Percentiles rank a stretch among this genome's conserved stretches.
These are phyloP conservation scores for Paedocypris sp. DNA, from an alignment of 2,113 vertebrate genomes.

Conservation along the genomic window DNA sequence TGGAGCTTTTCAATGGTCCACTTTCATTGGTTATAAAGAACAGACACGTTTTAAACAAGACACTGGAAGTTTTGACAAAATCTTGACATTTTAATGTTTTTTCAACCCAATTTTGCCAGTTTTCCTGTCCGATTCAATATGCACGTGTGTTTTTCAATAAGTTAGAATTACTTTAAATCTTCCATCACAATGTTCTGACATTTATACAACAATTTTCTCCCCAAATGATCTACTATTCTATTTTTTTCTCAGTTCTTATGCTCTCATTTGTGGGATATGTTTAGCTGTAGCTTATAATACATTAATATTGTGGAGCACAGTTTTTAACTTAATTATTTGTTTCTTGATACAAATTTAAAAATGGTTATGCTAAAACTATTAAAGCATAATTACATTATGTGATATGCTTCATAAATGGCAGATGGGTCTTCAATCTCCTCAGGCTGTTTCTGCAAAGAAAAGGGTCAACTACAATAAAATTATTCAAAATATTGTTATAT, in stretches of 20 bases:
- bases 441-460: not conserved
- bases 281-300: too few relatives aligned
- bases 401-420: slow-evolving; percentile 11
- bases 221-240: not conserved
- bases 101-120: not conserved
- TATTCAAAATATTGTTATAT: too few relatives aligned
- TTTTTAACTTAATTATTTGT: too few relatives aligned
- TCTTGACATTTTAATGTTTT: too few relatives aligned
- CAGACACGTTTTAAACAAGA: not conserved
- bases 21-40: not conserved
- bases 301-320: too few relatives aligned
- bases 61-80: too few relatives aligned
- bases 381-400: slow-evolving; percentile 1
- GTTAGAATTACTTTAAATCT: too few relatives aligned
- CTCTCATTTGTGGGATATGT: too few relatives aligned
- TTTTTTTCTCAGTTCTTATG: not conserved
- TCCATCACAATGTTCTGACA: not conserved
- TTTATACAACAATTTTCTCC: too few relatives aligned
- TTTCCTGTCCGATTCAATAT: too few relatives aligned
- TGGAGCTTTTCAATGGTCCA: not conserved
- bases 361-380: not conserved
- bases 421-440: slow-evolving; percentile 5
- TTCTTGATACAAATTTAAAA: slow-evolving; percentile 6
- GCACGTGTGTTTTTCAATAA: too few relatives aligned
- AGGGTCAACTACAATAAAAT: not conserved